phyloP scores from a whole-genome alignment of 2,797 vertebrate species.

The Helostoma temminkii region DNA sequence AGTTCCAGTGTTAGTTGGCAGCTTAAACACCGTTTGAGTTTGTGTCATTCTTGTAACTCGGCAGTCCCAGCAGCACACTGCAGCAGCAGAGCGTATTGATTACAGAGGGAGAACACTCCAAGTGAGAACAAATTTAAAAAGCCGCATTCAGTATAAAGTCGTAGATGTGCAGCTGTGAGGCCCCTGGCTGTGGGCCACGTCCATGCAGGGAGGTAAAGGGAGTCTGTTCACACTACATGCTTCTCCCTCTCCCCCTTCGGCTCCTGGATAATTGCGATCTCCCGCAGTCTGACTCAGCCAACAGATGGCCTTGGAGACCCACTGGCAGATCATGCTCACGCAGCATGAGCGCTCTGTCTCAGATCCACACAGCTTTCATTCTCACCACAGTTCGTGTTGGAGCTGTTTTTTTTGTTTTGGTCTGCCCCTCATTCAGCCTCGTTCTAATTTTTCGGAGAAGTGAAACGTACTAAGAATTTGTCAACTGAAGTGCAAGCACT shows the following conservation, averaged over 20 bases:
- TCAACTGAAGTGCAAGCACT: constrained; percentile 11
- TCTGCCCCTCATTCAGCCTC: constrained; percentile 37
- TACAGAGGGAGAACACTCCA: constrained; percentile 49
- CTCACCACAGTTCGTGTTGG: constrained; percentile 38
- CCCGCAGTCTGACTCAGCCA: constrained; percentile 68
- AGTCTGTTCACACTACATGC: constrained; percentile 54
- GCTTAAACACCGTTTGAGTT: constrained; percentile 38
- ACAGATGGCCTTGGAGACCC: constrained; percentile 79
- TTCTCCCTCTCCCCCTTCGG: constrained; percentile 32
- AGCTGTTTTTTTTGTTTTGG: constrained; percentile 36
- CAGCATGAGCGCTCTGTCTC: constrained; percentile 65
- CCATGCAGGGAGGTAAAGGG: constrained; percentile 42
- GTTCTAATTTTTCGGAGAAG: constrained; percentile 47
- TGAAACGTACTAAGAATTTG: constrained; percentile 16
- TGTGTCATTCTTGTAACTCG: constrained; percentile 6
- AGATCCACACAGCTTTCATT: constrained; percentile 63
- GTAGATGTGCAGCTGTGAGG: constrained; percentile 63
- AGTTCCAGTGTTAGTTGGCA: constrained; percentile 15
- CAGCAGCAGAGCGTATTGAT: constrained; percentile 49
- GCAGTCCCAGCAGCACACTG: constrained; percentile 30
- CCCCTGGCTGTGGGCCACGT: constrained; percentile 62
- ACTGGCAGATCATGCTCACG: constrained; percentile 69
- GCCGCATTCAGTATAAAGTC: constrained; percentile 46
- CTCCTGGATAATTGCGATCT: constrained; percentile 71
- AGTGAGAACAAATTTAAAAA: constrained; percentile 67